Evolutionary conservation across 2,113 vertebrate species (phyloP).

Genomic region (Anarrhichthys ocellatus): DNA sequence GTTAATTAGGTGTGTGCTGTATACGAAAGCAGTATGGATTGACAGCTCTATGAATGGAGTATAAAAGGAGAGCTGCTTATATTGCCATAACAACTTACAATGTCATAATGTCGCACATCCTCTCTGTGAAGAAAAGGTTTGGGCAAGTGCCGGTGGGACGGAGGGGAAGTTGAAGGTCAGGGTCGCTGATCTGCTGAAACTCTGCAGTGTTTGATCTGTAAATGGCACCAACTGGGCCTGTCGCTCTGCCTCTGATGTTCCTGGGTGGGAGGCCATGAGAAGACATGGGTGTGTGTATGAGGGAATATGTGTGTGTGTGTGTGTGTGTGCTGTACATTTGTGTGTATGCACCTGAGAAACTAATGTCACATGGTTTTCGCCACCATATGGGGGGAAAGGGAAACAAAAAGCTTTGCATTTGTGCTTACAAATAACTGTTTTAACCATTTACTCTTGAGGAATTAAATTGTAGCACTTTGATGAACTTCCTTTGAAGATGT

Average conservation of each 20-base stretch:
- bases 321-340: neutral
- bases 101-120: conserved; percentile 36
- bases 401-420: conserved; percentile 50
- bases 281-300: conserved; percentile 43
- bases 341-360: conserved; percentile 31
- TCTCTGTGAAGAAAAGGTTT: conserved; percentile 63
- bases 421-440: conserved; percentile 64
- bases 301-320: neutral
- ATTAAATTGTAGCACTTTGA: conserved; percentile 71
- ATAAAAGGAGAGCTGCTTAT: conserved; percentile 35
- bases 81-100: conserved; percentile 34
- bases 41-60: conserved; percentile 25
- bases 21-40: conserved; percentile 28
- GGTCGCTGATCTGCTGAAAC: conserved; percentile 65
- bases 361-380: conserved; percentile 28
- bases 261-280: conserved; percentile 46
- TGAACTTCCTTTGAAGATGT: conserved; percentile 73
- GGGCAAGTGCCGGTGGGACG: conserved; percentile 51
- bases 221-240: conserved; percentile 65
- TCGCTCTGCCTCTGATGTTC: conserved; percentile 66
- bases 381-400: conserved; percentile 5
- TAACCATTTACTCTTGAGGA: conserved; percentile 67
- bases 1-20: conserved; percentile 16
- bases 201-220: conserved; percentile 74
- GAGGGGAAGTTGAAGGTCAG: conserved; percentile 69